phyloP scores from a whole-genome alignment of 2,113 vertebrate genomes.

The Eclectus roratus region DNA sequence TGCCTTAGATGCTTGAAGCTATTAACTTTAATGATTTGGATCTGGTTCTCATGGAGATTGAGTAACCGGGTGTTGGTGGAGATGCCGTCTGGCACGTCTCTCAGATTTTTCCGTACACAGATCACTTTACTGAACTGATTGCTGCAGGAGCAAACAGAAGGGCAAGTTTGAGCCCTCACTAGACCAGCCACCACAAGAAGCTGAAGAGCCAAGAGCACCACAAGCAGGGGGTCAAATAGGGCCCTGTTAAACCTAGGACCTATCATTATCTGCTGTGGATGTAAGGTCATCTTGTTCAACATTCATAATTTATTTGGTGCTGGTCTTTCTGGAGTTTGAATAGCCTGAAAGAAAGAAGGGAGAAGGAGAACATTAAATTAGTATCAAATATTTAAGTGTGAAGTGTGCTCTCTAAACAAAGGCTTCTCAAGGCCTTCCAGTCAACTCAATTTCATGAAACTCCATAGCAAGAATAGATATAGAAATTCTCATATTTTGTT shows the following conservation, averaged over 20 bases:
- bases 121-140: constrained; percentile 99
- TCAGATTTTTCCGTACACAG: constrained; percentile 91
- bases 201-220: constrained; percentile 98
- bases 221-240: constrained; percentile 98
- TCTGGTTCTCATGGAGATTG: constrained; percentile 98
- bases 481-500: not conserved
- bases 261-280: constrained; percentile 99
- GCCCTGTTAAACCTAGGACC: constrained; percentile 99
- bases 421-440: not conserved
- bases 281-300: constrained; percentile 99
- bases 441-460: not conserved
- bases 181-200: constrained; percentile 96
- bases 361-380: constrained; percentile 52
- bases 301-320: constrained; percentile 99
- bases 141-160: constrained; percentile 97
- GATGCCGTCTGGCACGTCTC: constrained; percentile 98
- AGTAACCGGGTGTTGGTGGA: constrained; percentile 97
- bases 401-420: not conserved
- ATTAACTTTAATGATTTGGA: constrained; percentile 98
- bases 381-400: not conserved
- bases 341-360: constrained; percentile 71
- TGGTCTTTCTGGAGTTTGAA: constrained; percentile 89
- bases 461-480: not conserved
- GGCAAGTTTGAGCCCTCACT: constrained; percentile 97
- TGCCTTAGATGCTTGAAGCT: constrained; percentile 98